These are phyloP conservation scores for Chaunax sp. DNA, from an alignment of 2,797 vertebrate species.

Conservation along the genomic window DNA sequence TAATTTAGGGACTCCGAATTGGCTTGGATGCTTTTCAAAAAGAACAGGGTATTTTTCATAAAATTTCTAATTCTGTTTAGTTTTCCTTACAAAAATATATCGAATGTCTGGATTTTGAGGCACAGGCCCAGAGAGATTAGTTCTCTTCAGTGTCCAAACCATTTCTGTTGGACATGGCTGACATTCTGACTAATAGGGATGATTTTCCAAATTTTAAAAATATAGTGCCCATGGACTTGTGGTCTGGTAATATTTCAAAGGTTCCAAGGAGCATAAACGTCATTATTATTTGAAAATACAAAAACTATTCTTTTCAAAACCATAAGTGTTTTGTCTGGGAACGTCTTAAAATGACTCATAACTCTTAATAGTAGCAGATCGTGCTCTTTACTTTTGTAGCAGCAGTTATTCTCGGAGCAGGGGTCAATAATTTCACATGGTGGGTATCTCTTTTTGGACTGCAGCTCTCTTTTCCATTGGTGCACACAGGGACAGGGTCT, in stretches of 20 bases:
- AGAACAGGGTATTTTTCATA: not conserved
- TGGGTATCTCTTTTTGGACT: constrained; percentile 39
- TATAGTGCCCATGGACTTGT: constrained; percentile 31
- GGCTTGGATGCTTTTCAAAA: not conserved
- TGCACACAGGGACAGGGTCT: constrained; percentile 44
- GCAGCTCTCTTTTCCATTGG: constrained; percentile 37
- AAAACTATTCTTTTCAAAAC: constrained; percentile 38
- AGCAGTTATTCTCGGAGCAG: constrained; percentile 41
- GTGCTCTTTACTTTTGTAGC: constrained; percentile 21
- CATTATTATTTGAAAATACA: constrained; percentile 57
- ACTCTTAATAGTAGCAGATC: constrained; percentile 46
- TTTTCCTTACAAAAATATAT: constrained; percentile 13
- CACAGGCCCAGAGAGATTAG: constrained; percentile 3
- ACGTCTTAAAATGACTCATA: constrained; percentile 51
- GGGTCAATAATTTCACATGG: constrained; percentile 64
- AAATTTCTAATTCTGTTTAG: not conserved
- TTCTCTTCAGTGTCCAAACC: constrained; percentile 20
- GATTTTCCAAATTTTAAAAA: constrained; percentile 54
- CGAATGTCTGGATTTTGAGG: constrained; percentile 18
- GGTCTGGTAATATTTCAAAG: constrained; percentile 46
- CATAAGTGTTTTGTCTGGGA: constrained; percentile 37
- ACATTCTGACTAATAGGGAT: constrained; percentile 34
- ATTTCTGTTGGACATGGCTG: constrained; percentile 36
- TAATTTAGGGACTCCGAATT: not conserved
- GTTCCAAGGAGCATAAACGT: constrained; percentile 35